Base-by-base conservation (phyloP, 2,113 vertebrate genomes). In the Sinocyclocheilus maitianheensis region DNA sequence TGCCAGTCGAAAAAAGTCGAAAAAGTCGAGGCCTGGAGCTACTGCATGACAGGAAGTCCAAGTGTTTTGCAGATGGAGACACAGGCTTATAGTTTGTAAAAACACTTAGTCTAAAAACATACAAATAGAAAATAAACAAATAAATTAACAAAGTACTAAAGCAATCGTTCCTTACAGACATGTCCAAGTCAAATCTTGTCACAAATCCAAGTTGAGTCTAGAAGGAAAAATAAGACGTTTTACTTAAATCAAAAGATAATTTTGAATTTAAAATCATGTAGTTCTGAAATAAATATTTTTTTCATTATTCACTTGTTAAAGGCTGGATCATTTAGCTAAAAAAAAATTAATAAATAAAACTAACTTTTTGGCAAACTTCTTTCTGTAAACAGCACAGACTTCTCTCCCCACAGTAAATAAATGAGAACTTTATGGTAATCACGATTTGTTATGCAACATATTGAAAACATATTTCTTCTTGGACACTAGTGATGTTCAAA, bases 121-220 rank as follows among this genome's bases (percentile, higher is more conserved):
- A 72, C 2, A 40, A 60, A 60, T 22, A 20, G 1, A 12, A 74
- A 72, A 72, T 20, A 22, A 43, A 72, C 11, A 12, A 48, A 46
- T 46, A 11, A 11, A 46, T 34, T 30, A 18, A 30, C 10, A 55
- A 77, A 55, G 48, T 34, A 78, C 1, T 40, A 74, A 43, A 43
- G 10, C 37, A 72, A 72, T 43, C 20, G 0, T 22, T 74, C 20
- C 71, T 74, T 20, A 43, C 4, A 74, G 67, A 71, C 67, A 37
- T 4, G 14, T 20, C 7, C 67, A 37, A 71, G 4, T 72, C 18
- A n/a, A 12, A 72, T n/a, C 20, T 22, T 43, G 37, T 43, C 37
- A 72, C 69, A 43, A 72, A 72, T 74, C 37, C 69, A 72, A 74
- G 37, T 74, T 20, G 20, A 74, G 37, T 10, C 69, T 72, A 72